Conservation (phyloP, 2,113 vertebrate species). For the Podarcis muralis region DNA sequence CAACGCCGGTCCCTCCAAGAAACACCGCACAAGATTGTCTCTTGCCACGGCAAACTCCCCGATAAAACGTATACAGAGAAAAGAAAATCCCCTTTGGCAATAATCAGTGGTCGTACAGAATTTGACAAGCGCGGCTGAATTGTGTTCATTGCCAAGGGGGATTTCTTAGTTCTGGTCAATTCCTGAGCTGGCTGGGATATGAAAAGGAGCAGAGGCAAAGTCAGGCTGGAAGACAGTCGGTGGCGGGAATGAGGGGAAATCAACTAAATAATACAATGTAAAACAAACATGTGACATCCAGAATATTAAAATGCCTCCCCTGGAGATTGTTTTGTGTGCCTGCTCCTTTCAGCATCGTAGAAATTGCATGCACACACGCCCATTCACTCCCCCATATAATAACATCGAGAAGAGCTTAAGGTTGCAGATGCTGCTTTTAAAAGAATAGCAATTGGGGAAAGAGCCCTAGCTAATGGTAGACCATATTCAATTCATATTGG, state of each 20-base stretch:
- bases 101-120: slow-evolving; percentile 63
- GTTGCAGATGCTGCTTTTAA: not conserved
- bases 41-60: slow-evolving; percentile 25
- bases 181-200: slow-evolving; percentile 60
- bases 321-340: slow-evolving; percentile 33
- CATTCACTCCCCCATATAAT: not conserved
- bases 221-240: not conserved
- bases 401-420: not conserved
- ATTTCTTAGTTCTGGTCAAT: slow-evolving; percentile 65
- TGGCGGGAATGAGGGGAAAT: not conserved
- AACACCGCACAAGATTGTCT: slow-evolving; percentile 37
- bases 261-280: slow-evolving; percentile 37
- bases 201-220: slow-evolving; percentile 62
- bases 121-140: slow-evolving; percentile 67
- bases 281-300: slow-evolving; percentile 52
- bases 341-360: not conserved
- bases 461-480: not conserved
- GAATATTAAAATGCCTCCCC: slow-evolving; percentile 46
- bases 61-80: slow-evolving; percentile 55
- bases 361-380: no score
- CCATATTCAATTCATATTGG: not conserved
- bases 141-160: slow-evolving; percentile 43
- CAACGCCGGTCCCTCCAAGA: slow-evolving; percentile 1
- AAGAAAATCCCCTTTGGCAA: slow-evolving; percentile 43
- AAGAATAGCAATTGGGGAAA: not conserved